A percentile compares a stretch with the other conserved stretches of the same genome.
Conservation (phyloP, 2,113 vertebrate genomes). For the Hydropotes inermis region DNA sequence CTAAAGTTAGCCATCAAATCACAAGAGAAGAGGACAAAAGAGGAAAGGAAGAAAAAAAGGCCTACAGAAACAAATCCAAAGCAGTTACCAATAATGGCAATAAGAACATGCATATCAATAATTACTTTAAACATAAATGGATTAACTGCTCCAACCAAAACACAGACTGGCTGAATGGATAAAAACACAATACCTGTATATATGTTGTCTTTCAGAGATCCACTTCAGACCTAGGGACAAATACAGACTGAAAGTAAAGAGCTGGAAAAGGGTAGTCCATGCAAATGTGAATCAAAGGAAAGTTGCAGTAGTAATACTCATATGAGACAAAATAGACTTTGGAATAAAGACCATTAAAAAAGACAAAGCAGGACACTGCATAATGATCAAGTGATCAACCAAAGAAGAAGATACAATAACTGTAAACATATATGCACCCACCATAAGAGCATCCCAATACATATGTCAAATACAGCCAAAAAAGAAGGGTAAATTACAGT, state of each 20-base stretch:
- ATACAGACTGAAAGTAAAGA: background rate
- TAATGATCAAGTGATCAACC: background rate
- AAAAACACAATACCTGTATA: background rate
- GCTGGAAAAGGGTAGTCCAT: background rate
- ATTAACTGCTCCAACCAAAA: background rate
- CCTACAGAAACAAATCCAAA: too few species aligned
- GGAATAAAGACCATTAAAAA: background rate
- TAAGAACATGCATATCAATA: background rate
- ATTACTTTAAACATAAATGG: background rate
- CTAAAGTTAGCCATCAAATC: too few species aligned
- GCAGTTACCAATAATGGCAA: too few species aligned
- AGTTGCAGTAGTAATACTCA: background rate
- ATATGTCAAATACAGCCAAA: background rate
- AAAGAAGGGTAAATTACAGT: background rate
- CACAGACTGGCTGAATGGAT: background rate
- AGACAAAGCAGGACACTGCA: background rate
- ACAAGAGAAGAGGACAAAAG: too few species aligned
- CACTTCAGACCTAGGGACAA: background rate
- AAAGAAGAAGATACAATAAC: background rate
- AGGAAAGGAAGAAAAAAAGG: too few species aligned
- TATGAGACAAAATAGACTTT: background rate
- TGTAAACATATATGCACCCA: background rate
- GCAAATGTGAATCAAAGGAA: background rate
- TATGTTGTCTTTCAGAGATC: background rate
- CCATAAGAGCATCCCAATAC: background rate